Conservation (phyloP, 1,140 invertebrate genomes). For the Ceratosolen fusciceps region DNA sequence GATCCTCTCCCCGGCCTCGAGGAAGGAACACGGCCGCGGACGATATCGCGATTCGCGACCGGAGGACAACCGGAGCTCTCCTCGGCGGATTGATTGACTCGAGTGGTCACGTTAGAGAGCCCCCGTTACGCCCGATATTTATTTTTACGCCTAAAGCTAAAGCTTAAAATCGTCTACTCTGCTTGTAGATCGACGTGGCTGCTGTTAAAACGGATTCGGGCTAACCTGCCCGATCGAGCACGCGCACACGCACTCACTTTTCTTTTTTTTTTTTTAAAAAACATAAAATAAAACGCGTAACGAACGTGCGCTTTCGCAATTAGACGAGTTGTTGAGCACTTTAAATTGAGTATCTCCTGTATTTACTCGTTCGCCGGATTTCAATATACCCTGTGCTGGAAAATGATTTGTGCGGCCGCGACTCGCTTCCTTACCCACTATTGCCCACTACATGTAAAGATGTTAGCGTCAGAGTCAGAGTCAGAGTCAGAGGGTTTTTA, state of each 20-base stretch:
- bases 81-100: slow-evolving; percentile 33
- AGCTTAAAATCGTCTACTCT: too few species aligned
- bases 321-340: background rate
- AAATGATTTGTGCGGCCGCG: slow-evolving; percentile 31
- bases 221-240: slow-evolving; percentile 23
- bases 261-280: too few species aligned
- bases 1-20: background rate
- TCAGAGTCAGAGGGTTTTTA: slow-evolving; percentile 9
- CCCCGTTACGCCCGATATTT: slow-evolving; percentile 41
- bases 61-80: background rate
- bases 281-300: background rate
- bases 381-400: slow-evolving; percentile 19
- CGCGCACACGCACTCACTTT: too few species aligned
- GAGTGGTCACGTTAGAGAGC: slow-evolving; percentile 31
- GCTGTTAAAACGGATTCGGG: too few species aligned
- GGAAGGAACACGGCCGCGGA: background rate
- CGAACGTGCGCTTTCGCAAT: background rate
- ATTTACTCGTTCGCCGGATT: background rate
- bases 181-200: too few species aligned
- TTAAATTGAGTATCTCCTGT: background rate
- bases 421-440: background rate
- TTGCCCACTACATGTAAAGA: slow-evolving; percentile 34
- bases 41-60: slow-evolving; percentile 11
- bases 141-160: slow-evolving; percentile 39
- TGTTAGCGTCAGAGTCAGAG: slow-evolving; percentile 31